phyloP scores from a whole-genome alignment of 2,888 invertebrate genomes.

The Eupsilia transversa region DNA sequence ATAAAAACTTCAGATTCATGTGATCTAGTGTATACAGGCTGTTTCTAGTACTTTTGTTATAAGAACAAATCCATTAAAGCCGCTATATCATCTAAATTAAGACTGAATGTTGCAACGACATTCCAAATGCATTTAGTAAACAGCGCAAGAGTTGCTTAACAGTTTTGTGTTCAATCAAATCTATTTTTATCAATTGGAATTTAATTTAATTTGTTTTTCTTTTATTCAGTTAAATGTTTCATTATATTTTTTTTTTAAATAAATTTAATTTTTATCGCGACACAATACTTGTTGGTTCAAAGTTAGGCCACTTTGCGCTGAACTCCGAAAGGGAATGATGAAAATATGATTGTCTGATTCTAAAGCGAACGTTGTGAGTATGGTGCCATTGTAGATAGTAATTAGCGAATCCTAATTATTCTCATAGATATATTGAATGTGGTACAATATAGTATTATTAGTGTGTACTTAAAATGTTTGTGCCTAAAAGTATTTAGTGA shows the following conservation, averaged over 20 bases:
- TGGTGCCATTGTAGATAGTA: conserved; percentile 74
- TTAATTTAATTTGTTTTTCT: neutral
- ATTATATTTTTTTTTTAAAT: neutral
- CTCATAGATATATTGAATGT: conserved; percentile 52
- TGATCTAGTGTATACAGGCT: neutral
- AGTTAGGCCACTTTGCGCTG: conserved; percentile 29
- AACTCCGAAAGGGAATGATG: conserved; percentile 4
- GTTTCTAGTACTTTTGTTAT: neutral
- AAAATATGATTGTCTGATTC: conserved; percentile 43
- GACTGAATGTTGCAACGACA: conserved; percentile 78
- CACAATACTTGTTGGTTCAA: neutral
- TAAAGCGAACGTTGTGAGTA: conserved; percentile 60
- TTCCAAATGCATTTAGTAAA: conserved; percentile 79
- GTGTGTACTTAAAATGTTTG: conserved; percentile 77
- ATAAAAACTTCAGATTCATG: neutral
- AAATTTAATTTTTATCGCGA: neutral
- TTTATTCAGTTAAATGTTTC: neutral
- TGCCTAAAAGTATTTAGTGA: conserved; percentile 67
- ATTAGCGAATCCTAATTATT: conserved; percentile 51
- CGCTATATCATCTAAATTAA: conserved; percentile 21
- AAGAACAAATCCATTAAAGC: conserved; percentile 15
- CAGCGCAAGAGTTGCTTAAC: conserved; percentile 26
- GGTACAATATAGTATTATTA: conserved; percentile 78
- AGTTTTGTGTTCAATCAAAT: conserved; percentile 18
- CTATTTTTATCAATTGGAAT: conserved; percentile 4